Conservation (phyloP, 2,888 invertebrate genomes). For the Orchestes rusci region DNA sequence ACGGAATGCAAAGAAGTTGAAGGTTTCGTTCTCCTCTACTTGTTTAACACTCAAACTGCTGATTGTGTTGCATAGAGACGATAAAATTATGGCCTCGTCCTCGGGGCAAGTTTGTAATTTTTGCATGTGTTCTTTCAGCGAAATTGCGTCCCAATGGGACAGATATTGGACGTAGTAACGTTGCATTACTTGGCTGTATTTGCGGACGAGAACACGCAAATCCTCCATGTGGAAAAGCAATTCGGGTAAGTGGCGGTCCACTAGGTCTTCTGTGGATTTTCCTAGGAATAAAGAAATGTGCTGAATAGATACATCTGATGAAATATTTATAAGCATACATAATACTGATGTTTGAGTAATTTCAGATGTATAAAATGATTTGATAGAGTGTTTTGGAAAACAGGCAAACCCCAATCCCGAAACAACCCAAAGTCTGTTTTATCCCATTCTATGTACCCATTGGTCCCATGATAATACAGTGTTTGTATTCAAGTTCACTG, state of each 20-base stretch:
- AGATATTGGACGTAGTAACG: constrained; percentile 97
- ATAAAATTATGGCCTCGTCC: constrained; percentile 90
- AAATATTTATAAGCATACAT: too few species aligned
- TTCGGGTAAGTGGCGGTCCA: constrained; percentile 94
- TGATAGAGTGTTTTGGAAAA: too few species aligned
- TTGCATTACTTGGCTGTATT: constrained; percentile 74
- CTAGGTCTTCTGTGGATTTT: constrained; percentile 84
- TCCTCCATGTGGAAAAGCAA: constrained; percentile 98
- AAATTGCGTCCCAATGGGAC: constrained; percentile 91
- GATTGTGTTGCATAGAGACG: constrained; percentile 85
- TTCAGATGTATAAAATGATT: too few species aligned
- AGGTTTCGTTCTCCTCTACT: constrained; percentile 92
- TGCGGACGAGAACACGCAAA: constrained; percentile 84
- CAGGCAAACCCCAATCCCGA: too few species aligned
- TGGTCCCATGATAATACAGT: too few species aligned
- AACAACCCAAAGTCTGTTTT: too few species aligned
- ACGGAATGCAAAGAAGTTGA: constrained; percentile 91
- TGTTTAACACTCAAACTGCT: constrained; percentile 83
- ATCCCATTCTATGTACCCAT: too few species aligned
- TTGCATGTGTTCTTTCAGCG: constrained; percentile 75
- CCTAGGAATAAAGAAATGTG: constrained; percentile 20
- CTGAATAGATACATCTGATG: too few species aligned
- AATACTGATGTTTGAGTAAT: too few species aligned
- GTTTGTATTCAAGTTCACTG: too few species aligned
- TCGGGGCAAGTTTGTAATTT: constrained; percentile 82